Conservation (phyloP, 2,888 invertebrate genomes). For the Xestia sexstrigata region DNA sequence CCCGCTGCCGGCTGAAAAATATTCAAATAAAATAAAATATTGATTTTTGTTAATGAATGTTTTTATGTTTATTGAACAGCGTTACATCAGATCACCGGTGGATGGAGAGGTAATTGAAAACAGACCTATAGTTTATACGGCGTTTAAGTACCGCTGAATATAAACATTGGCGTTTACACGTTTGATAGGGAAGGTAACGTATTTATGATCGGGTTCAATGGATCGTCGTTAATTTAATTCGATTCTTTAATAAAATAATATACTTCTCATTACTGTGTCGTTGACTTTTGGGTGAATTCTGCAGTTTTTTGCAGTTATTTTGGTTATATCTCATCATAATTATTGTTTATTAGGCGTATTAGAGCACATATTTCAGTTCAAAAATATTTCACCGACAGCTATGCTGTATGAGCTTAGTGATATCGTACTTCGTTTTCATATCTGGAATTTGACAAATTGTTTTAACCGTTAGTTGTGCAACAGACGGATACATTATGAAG, state of each 20-base stretch:
- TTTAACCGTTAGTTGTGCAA: background rate
- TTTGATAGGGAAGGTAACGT: conserved; percentile 41
- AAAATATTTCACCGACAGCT: conserved; percentile 36
- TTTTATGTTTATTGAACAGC: conserved; percentile 60
- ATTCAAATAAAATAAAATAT: conserved; percentile 38
- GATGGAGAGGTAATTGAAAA: conserved; percentile 52
- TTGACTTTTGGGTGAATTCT: conserved; percentile 28
- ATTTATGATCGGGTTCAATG: conserved; percentile 30
- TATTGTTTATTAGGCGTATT: conserved; percentile 47
- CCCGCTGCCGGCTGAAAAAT: conserved; percentile 43
- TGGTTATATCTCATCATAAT: conserved; percentile 36
- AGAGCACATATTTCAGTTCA: conserved; percentile 47
- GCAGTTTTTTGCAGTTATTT: conserved; percentile 29
- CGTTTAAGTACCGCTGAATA: conserved; percentile 38
- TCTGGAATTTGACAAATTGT: background rate
- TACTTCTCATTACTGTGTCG: conserved; percentile 8
- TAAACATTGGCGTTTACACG: conserved; percentile 55
- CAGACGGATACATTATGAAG: background rate
- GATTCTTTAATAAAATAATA: conserved; percentile 9
- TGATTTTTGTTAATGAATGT: conserved; percentile 50
- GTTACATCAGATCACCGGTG: conserved; percentile 35
- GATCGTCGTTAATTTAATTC: conserved; percentile 39
- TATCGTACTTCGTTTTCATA: background rate
- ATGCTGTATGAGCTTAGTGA: conserved; percentile 3
- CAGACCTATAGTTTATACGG: conserved; percentile 35